Conservation (phyloP, 2,888 invertebrate genomes). For the Drosophila pseudotakahashii region DNA sequence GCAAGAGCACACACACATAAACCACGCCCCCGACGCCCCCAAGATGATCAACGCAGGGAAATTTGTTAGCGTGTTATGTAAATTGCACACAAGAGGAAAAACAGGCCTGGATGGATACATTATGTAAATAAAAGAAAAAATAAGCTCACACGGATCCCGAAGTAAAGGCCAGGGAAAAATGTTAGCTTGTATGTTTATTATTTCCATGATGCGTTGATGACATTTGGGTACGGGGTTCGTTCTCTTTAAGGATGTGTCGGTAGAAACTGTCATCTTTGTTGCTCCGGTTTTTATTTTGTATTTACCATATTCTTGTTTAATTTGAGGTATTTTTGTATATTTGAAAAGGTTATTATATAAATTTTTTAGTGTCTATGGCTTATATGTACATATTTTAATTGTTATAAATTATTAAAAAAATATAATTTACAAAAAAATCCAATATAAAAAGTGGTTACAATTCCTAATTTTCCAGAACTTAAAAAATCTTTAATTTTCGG, state of each 20-base stretch:
- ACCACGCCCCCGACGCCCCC: conserved; percentile 55
- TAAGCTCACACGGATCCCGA: conserved; percentile 56
- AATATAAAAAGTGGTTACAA: no score
- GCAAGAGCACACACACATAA: conserved; percentile 60
- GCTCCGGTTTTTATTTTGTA: not conserved
- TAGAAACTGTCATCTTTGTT: not conserved
- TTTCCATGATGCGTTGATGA: conserved; percentile 78
- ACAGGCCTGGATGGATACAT: conserved; percentile 49
- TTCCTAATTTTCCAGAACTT: no score
- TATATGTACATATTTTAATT: no score
- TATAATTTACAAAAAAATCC: no score
- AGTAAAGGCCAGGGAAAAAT: conserved; percentile 19
- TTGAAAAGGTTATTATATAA: no score
- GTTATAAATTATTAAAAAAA: no score
- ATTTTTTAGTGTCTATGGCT: no score
- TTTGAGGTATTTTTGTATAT: no score
- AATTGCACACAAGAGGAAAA: conserved; percentile 67
- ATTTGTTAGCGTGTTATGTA: conserved; percentile 80
- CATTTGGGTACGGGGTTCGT: conserved; percentile 49
- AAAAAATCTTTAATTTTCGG: no score
- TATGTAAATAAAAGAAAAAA: conserved; percentile 81
- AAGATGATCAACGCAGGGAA: conserved; percentile 58
- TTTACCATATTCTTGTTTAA: no score
- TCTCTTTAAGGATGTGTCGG: conserved; percentile 16
- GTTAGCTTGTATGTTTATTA: conserved; percentile 48